A percentile compares a stretch with the other conserved stretches of the same genome.
Evolutionary conservation across 2,113 vertebrate species (phyloP).

Genomic region (Erpornis zantholeuca): DNA sequence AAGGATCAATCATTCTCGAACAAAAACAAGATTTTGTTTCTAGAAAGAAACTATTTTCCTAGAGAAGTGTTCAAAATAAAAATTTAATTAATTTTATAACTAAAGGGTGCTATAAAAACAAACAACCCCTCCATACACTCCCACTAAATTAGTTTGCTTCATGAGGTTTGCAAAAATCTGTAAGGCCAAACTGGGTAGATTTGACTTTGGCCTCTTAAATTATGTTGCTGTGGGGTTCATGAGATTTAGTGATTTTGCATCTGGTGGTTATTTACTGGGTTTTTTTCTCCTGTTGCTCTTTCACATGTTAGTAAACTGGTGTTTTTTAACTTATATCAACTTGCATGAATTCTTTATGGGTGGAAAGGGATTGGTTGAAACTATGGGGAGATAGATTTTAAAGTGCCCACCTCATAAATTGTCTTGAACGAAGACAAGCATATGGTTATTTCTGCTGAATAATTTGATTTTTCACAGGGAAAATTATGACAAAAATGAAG

Average conservation of each 20-base stretch:
- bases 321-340: neutral
- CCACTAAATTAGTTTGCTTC: neutral
- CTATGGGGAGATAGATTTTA: neutral
- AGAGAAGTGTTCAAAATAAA: neutral
- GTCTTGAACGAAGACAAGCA: neutral
- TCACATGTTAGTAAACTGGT: neutral
- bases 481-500: neutral
- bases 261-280: neutral
- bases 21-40: neutral
- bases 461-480: rapidly evolving
- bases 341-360: neutral
- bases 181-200: neutral
- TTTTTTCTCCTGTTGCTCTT: neutral
- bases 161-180: neutral
- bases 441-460: neutral
- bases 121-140: neutral
- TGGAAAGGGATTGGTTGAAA: neutral
- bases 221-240: neutral
- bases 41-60: neutral
- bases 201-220: neutral
- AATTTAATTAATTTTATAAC: neutral
- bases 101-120: neutral
- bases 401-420: neutral
- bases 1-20: neutral
- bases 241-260: neutral